A percentile compares a stretch with the other conserved stretches of the same genome.
Evolutionary conservation across 2,797 vertebrate species (phyloP).

Genomic region (Bucorvus abyssinicus): DNA sequence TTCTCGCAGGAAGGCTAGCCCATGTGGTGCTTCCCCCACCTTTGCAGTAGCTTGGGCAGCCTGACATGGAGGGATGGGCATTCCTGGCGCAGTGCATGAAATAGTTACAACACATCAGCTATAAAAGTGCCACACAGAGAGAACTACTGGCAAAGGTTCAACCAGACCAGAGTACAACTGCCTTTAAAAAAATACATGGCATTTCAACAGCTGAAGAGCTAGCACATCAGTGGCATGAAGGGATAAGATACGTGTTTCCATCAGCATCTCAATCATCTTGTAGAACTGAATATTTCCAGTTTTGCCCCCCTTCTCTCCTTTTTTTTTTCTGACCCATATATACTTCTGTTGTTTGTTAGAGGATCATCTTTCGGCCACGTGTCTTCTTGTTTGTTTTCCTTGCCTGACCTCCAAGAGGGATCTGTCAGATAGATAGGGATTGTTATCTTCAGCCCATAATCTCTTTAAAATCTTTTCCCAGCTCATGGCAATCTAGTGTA

Average conservation of each 20-base stretch:
- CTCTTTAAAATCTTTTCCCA: constrained; percentile 35
- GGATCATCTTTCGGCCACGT: constrained; percentile 34
- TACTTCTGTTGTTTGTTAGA: not conserved
- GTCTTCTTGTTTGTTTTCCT: constrained; percentile 23
- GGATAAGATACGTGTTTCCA: not conserved
- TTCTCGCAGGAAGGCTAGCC: not conserved
- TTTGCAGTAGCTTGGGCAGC: not conserved
- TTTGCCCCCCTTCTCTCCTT: not conserved
- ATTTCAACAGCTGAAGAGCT: not conserved
- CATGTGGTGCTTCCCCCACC: not conserved
- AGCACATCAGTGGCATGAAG: not conserved
- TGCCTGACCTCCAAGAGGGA: constrained; percentile 10
- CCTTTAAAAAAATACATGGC: not conserved
- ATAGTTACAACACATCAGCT: not conserved
- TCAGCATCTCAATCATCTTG: not conserved
- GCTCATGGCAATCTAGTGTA: constrained; percentile 6
- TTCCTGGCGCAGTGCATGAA: fast-evolving
- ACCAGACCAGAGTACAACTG: not conserved
- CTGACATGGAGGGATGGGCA: not conserved
- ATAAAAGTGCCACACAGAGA: not conserved
- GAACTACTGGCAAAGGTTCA: not conserved
- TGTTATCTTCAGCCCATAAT: constrained; percentile 38
- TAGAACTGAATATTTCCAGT: not conserved
- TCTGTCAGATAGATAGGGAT: constrained; percentile 24
- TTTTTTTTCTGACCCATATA: not conserved